Percentiles rank a stretch among this genome's conserved stretches.
phyloP scores from a whole-genome alignment of 2,113 vertebrate genomes.

The Colaptes auratus region DNA sequence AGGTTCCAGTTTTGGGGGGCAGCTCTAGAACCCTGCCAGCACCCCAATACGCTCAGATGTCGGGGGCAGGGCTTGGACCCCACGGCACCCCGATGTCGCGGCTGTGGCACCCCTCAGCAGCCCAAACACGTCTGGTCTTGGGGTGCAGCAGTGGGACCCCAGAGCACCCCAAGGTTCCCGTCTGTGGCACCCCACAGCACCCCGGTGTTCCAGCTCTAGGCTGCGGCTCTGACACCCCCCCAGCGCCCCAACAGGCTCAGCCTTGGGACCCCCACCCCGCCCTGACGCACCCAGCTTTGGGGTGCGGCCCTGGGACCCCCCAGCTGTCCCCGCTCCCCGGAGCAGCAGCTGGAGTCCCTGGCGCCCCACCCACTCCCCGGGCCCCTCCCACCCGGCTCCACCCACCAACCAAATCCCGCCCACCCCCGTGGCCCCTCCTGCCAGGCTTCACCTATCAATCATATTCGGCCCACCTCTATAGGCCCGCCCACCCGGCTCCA shows the following conservation, averaged over 20 bases:
- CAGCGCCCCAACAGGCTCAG: background rate
- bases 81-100: background rate
- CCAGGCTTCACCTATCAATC: too few relatives aligned
- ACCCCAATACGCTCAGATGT: background rate
- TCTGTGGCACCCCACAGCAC: too few relatives aligned
- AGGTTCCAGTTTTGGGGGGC: too few relatives aligned
- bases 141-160: background rate
- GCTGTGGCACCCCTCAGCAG: background rate
- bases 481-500: background rate
- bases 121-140: background rate
- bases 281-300: background rate
- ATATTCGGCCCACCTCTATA: too few relatives aligned
- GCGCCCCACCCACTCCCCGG: background rate
- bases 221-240: background rate
- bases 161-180: background rate
- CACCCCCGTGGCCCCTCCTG: too few relatives aligned
- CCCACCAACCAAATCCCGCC: too few relatives aligned
- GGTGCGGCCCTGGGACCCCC: background rate
- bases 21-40: background rate
- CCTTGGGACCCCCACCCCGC: background rate
- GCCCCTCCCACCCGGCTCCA: too few relatives aligned
- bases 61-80: background rate
- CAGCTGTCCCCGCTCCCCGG: too few relatives aligned
- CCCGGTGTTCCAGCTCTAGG: background rate
- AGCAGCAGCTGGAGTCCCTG: too few relatives aligned